A percentile compares a stretch with the other conserved stretches of the same genome.
These are phyloP conservation scores for Syngnathus rostellatus DNA, from an alignment of 2,797 vertebrate species.

Conservation along the genomic window DNA sequence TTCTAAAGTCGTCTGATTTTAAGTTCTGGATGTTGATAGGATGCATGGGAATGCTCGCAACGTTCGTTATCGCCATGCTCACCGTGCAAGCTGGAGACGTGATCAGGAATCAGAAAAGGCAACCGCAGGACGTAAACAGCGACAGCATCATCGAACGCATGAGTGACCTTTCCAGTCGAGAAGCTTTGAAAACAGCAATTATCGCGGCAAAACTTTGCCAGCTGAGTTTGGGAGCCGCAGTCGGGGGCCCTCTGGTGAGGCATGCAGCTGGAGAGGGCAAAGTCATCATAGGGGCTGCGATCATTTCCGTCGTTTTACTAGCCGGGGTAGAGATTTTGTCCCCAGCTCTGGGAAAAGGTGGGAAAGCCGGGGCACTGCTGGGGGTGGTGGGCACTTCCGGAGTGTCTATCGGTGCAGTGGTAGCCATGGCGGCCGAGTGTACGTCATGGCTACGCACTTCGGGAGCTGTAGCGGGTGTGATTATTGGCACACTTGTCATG, in stretches of 20 bases:
- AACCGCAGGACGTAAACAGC: slow-evolving; percentile 14
- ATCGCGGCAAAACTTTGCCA: slow-evolving; percentile 47
- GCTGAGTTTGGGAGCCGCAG: slow-evolving; percentile 44
- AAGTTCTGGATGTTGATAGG: slow-evolving; percentile 59
- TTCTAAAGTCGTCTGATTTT: slow-evolving; percentile 40
- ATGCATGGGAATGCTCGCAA: slow-evolving; percentile 49
- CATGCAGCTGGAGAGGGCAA: slow-evolving; percentile 25
- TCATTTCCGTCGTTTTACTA: slow-evolving; percentile 26
- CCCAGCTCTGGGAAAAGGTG: slow-evolving; percentile 35
- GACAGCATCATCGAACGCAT: slow-evolving; percentile 20
- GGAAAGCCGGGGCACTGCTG: slow-evolving; percentile 41
- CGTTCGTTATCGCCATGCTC: slow-evolving; percentile 48
- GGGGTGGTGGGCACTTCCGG: slow-evolving; percentile 47
- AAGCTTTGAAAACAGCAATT: slow-evolving; percentile 41
- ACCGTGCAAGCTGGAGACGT: slow-evolving; percentile 45
- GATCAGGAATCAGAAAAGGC: slow-evolving; percentile 20
- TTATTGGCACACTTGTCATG: slow-evolving; percentile 34
- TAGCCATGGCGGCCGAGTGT: slow-evolving; percentile 30
- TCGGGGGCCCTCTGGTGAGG: slow-evolving; percentile 46
- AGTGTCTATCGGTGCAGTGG: slow-evolving; percentile 41
- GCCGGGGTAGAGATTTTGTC: slow-evolving; percentile 19
- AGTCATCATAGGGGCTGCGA: slow-evolving; percentile 44
- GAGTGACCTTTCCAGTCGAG: slow-evolving; percentile 31
- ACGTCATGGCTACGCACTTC: slow-evolving; percentile 40
- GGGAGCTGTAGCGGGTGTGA: slow-evolving; percentile 39